Percentiles rank a stretch among this genome's conserved stretches.
Conservation (phyloP, 2,797 vertebrate genomes). For the Octomys mimax region DNA sequence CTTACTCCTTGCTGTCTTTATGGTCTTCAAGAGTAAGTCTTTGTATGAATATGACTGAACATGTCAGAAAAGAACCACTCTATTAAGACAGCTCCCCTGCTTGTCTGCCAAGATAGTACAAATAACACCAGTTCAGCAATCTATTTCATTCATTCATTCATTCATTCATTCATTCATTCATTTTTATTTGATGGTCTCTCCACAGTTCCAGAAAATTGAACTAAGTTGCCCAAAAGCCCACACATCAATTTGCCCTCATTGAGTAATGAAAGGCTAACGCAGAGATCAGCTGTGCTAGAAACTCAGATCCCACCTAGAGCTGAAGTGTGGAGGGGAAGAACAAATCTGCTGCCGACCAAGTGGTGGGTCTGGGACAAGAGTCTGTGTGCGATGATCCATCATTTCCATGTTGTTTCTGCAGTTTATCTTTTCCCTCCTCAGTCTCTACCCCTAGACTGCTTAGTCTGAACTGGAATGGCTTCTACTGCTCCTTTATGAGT, state of each 20-base stretch:
- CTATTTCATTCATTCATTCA: background rate
- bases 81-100: background rate
- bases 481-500: slow-evolving; percentile 70
- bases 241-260: background rate
- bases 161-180: too few relatives aligned
- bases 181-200: background rate
- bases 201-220: slow-evolving; percentile 10
- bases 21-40: background rate
- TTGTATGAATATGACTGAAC: background rate
- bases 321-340: background rate
- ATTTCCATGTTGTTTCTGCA: background rate
- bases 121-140: background rate
- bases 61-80: background rate
- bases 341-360: background rate
- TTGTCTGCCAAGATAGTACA: background rate
- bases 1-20: background rate
- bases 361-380: slow-evolving; percentile 17
- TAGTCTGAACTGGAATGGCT: slow-evolving; percentile 61
- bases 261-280: background rate
- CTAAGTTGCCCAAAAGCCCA: background rate
- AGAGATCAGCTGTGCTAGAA: background rate
- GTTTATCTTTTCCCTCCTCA: slow-evolving; percentile 57
- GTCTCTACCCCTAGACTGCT: slow-evolving; percentile 46
- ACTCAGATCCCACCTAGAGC: background rate
- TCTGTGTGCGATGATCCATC: slow-evolving; percentile 4